Evolutionary conservation across 1,140 invertebrate genomes (phyloP).

Genomic region (Drosophila pseudoananassae): DNA sequence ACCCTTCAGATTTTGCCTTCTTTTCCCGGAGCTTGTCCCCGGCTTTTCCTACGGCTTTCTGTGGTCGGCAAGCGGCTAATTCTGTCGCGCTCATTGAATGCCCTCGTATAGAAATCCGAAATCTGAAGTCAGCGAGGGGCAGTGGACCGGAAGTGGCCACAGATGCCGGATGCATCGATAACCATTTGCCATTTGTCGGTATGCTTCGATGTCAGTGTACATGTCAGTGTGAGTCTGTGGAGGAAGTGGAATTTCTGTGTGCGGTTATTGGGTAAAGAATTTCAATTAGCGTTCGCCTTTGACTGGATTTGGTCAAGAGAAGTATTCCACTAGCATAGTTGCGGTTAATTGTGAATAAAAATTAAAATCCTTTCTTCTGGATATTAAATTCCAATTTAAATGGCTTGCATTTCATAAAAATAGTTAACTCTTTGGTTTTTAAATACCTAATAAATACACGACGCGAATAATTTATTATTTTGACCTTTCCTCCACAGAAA

Average conservation of each 20-base stretch:
- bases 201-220: no score
- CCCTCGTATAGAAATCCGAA: conserved; percentile 26
- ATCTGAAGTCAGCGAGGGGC: conserved; percentile 20
- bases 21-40: conserved; percentile 24
- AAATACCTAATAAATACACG: no score
- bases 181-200: conserved; percentile 54
- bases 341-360: background rate
- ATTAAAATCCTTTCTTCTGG: background rate
- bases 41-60: conserved; percentile 31
- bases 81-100: conserved; percentile 71
- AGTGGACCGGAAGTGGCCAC: conserved; percentile 64
- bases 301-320: background rate
- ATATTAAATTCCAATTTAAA: background rate
- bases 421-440: no score
- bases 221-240: conserved; percentile 2
- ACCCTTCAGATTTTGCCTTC: conserved; percentile 5
- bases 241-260: conserved; percentile 23
- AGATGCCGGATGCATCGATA: conserved; percentile 78
- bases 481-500: conserved; percentile 15
- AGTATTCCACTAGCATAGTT: conserved; percentile 16
- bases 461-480: background rate
- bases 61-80: conserved; percentile 59
- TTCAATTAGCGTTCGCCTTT: conserved; percentile 65
- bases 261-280: conserved; percentile 40
- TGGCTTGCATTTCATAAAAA: no score